Conservation (phyloP, 1,140 invertebrate genomes). For the Pseudomyrmex flavicornis region DNA sequence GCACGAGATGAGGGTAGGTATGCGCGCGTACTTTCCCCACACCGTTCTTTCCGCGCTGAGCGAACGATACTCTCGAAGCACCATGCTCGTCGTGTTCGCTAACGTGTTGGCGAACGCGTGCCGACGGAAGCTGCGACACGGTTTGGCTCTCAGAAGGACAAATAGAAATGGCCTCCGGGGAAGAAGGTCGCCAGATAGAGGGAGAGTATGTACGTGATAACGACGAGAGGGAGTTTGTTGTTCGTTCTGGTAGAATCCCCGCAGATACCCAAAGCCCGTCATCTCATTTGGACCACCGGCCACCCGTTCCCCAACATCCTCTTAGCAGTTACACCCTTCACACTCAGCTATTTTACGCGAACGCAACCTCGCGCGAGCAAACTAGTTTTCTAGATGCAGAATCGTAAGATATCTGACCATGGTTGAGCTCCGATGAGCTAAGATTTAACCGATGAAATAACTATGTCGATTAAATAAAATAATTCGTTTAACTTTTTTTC, state of each 20-base stretch:
- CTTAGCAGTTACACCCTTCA: conserved; percentile 48
- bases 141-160: conserved; percentile 84
- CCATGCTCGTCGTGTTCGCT: conserved; percentile 62
- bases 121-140: conserved; percentile 81
- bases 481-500: background rate
- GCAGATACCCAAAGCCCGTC: conserved; percentile 53
- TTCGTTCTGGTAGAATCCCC: conserved; percentile 61
- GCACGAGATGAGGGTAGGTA: conserved; percentile 50
- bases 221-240: conserved; percentile 78
- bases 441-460: background rate
- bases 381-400: conserved; percentile 26
- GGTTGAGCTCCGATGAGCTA: no score
- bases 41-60: conserved; percentile 31
- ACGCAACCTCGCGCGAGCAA: conserved; percentile 1
- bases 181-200: conserved; percentile 62
- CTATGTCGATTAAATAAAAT: background rate
- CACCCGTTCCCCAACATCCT: conserved; percentile 53
- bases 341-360: conserved; percentile 27
- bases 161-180: conserved; percentile 81
- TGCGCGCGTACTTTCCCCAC: conserved; percentile 17
- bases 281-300: conserved; percentile 52
- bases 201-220: conserved; percentile 78
- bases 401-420: conserved; percentile 15
- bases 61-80: conserved; percentile 12
- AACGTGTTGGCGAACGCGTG: conserved; percentile 74